phyloP scores from a whole-genome alignment of 2,113 vertebrate species.

The Cheilinus undulatus region DNA sequence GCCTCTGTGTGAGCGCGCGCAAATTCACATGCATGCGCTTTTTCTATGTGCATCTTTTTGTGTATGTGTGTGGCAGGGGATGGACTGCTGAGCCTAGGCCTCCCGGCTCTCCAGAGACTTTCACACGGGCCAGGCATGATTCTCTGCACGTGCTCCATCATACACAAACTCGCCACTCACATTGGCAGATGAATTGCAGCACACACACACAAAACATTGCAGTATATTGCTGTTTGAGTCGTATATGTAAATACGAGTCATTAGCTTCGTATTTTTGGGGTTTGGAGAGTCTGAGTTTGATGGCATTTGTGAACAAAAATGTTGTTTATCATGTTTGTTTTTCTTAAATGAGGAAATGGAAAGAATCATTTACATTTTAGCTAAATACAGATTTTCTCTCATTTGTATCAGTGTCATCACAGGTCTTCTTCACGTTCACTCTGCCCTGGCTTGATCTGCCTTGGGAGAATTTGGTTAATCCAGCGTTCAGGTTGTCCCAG shows the following conservation, averaged over 20 bases:
- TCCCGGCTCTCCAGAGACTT: conserved; percentile 56
- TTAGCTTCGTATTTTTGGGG: not conserved
- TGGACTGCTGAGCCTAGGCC: conserved; percentile 34
- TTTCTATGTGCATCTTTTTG: not conserved
- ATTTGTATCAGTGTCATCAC: conserved; percentile 20
- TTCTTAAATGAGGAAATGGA: too few relatives aligned
- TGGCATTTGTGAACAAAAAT: not conserved
- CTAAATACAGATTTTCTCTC: not conserved
- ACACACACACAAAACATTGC: not conserved
- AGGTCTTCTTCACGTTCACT: conserved; percentile 8
- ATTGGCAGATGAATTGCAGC: conserved; percentile 53
- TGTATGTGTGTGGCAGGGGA: conserved; percentile 13
- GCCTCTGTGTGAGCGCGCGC: not conserved
- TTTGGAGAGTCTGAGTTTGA: not conserved
- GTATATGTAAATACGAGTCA: not conserved
- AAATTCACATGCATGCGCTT: conserved; percentile 3
- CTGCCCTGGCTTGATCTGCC: conserved; percentile 6
- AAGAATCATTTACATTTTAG: too few relatives aligned
- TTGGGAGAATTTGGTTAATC: conserved; percentile 57
- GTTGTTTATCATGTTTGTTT: too few relatives aligned
- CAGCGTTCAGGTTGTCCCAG: conserved; percentile 59
- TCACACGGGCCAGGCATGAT: conserved; percentile 50
- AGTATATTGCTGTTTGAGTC: not conserved
- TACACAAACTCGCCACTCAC: conserved; percentile 37
- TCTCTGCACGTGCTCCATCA: conserved; percentile 62